Percentiles rank a stretch among this genome's conserved stretches.
Evolutionary conservation across 2,113 vertebrate species (phyloP).

Genomic region (Hippocampus abdominalis): DNA sequence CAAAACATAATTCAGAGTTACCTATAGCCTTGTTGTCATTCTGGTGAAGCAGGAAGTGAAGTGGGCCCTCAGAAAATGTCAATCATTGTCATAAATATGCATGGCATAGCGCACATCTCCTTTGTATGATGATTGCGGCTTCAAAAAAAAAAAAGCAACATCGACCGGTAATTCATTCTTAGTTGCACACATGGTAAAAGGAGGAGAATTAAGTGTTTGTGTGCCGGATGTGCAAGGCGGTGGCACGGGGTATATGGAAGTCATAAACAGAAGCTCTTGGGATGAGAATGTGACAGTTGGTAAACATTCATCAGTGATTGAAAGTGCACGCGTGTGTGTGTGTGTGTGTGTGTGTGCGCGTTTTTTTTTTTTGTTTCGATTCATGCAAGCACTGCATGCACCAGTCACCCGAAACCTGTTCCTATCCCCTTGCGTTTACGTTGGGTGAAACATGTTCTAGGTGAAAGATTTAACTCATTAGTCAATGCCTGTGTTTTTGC

Average conservation of each 20-base stretch:
- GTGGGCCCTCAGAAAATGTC: slow-evolving; percentile 46
- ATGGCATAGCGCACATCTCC: slow-evolving; percentile 17
- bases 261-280: slow-evolving; percentile 4
- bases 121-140: slow-evolving; percentile 2
- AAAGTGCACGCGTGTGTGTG: slow-evolving; percentile 4
- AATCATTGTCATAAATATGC: slow-evolving; percentile 55
- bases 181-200: background rate
- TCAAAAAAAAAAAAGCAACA: slow-evolving; percentile 11
- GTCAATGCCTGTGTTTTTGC: slow-evolving; percentile 41
- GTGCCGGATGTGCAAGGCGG: background rate
- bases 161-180: slow-evolving; percentile 28
- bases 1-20: slow-evolving; percentile 60
- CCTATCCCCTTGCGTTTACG: slow-evolving; percentile 43
- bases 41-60: slow-evolving; percentile 59
- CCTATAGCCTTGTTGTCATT: slow-evolving; percentile 50
- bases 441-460: slow-evolving; percentile 46
- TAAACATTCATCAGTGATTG: slow-evolving; percentile 6
- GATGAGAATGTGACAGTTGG: background rate
- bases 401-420: slow-evolving; percentile 45
- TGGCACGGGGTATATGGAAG: background rate
- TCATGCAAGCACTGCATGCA: slow-evolving; percentile 28
- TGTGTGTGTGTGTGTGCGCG: background rate
- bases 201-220: slow-evolving; percentile 13
- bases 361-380: background rate
- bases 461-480: slow-evolving; percentile 64